Evolutionary conservation across 2,888 invertebrate species (phyloP), one percentile per base, ranked within the genome.

Genomic region (Meandrusa payeni): DNA sequence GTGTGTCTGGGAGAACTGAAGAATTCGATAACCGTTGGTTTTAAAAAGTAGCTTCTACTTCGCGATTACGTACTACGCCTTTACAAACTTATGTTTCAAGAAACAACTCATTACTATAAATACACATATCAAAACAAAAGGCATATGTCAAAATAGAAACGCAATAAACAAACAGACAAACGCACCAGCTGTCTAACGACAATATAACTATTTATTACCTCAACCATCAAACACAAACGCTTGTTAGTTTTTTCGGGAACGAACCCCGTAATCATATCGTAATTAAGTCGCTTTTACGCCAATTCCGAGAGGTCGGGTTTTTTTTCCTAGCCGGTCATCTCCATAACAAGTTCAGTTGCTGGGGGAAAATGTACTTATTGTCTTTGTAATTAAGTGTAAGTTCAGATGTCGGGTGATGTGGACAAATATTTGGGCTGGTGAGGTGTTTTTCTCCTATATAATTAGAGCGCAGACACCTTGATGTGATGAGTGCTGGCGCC

Each of bases 211-310:
- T 86, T 85, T 85, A 85, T 82, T 76, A 76, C 74, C 66, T 59
- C 76, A 76, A 81, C 82, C 76, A 74, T 76, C 67, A 64, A 45
- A 40, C 39, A 59, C 72, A 67, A 77, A 76, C 74, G 80, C 83
- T 79, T 76, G 82, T 83, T 85, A 82, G 82, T 77, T 77, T 79
- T 76, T 66, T 74, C 63, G 66, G 61, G 57, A 69, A 64, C 69
- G 69, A 76, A 81, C 83, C n/a, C 83, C 77, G 69, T 80, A 83
- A 87, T 87, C 83, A 83, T 83, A 74, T 72, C 64, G 70, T 77
- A 85, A 87, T 86, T 85, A 85, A 77, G 64, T 62, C 61, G 71
- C 83, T 86, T 86, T 85, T 85, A 85, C 85, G 86, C 87, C 81
- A 86, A 85, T 86, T 78, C 73, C 57, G 52, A 44, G 50, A 59